These are phyloP conservation scores for Penaeus chinensis DNA, from an alignment of 1,140 invertebrate genomes.

Conservation along the genomic window DNA sequence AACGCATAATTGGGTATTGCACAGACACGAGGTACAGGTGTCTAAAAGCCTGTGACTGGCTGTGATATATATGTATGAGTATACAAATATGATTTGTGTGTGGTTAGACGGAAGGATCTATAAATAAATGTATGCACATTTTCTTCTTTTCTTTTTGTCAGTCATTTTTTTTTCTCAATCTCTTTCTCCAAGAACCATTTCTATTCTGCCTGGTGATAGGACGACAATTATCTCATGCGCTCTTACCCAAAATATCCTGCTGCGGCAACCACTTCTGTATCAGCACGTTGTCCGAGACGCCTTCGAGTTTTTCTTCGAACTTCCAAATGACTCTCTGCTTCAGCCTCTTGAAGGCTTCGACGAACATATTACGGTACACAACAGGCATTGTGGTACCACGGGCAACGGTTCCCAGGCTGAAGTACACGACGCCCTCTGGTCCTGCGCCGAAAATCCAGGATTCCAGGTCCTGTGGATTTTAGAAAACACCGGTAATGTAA, in stretches of 20 bases:
- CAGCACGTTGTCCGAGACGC: neutral
- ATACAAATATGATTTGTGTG: no score
- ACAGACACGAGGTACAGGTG: no score
- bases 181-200: neutral
- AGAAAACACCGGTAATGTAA: neutral
- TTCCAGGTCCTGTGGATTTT: neutral
- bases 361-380: neutral
- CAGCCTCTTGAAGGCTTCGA: neutral
- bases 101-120: no score
- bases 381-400: neutral
- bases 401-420: conserved; percentile 2
- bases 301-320: neutral
- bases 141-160: no score
- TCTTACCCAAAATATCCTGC: neutral
- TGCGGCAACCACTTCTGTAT: neutral
- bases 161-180: neutral
- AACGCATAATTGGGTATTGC: no score
- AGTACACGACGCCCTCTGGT: neutral
- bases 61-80: no score
- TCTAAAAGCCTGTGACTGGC: no score
- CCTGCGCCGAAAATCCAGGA: neutral
- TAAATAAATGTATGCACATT: no score
- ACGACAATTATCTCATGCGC: no score
- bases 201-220: neutral
- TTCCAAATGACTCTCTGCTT: conserved; percentile 1